Evolutionary conservation across 1,140 invertebrate species (phyloP).

Genomic region (Dendrolimus punctatus): DNA sequence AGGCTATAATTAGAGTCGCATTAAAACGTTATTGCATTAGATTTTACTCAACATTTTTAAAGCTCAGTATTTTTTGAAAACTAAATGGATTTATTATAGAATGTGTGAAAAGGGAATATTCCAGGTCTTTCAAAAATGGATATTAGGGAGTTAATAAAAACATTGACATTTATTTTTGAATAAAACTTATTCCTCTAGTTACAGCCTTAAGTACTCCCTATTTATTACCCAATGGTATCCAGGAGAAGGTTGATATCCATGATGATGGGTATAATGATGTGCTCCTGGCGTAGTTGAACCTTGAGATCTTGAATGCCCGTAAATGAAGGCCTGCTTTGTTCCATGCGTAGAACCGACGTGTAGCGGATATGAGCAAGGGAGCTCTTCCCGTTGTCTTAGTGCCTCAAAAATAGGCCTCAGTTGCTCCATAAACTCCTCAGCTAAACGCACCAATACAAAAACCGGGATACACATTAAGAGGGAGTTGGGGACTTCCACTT

Average conservation of each 20-base stretch:
- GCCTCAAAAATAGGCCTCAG: slow-evolving; percentile 95
- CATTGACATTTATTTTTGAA: no score
- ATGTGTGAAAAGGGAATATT: no score
- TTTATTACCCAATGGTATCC: slow-evolving; percentile 69
- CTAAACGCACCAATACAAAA: slow-evolving; percentile 75
- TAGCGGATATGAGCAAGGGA: slow-evolving; percentile 89
- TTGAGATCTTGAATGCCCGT: slow-evolving; percentile 68
- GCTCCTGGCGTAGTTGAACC: slow-evolving; percentile 60
- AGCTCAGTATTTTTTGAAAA: no score
- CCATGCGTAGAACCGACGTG: slow-evolving; percentile 79
- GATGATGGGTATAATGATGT: slow-evolving; percentile 64
- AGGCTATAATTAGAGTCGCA: no score
- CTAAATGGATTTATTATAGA: no score
- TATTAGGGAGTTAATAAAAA: no score
- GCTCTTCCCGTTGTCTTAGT: slow-evolving; percentile 88
- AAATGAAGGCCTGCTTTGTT: slow-evolving; percentile 72
- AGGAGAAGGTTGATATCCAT: slow-evolving; percentile 63
- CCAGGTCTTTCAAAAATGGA: no score
- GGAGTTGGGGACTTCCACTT: slow-evolving; percentile 31
- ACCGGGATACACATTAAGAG: slow-evolving; percentile 60
- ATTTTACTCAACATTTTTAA: no score
- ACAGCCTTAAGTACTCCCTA: slow-evolving; percentile 41
- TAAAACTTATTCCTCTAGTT: slow-evolving; percentile 5
- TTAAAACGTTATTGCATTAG: no score
- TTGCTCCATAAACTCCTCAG: slow-evolving; percentile 93